Evolutionary conservation across 2,888 invertebrate genomes (phyloP).

Genomic region (Pammene aurita): DNA sequence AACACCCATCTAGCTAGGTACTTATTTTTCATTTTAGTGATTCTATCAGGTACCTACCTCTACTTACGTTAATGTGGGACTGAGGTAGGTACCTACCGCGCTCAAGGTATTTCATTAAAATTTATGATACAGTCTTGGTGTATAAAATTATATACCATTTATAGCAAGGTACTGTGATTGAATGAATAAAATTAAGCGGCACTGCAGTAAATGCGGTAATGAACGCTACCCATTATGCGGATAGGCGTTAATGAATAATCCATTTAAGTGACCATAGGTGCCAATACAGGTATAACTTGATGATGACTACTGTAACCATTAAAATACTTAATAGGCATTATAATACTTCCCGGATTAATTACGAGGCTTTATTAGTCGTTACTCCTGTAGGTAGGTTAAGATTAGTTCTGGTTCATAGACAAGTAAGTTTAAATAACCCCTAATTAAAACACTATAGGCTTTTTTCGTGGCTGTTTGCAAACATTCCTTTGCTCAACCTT

Average conservation of each 20-base stretch:
- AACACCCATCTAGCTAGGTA: too few relatives aligned
- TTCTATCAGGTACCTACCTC: too few relatives aligned
- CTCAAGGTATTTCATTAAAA: too few relatives aligned
- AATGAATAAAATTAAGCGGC: slow-evolving; percentile 13
- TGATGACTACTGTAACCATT: slow-evolving; percentile 23
- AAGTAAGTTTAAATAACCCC: not conserved
- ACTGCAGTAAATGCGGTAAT: slow-evolving; percentile 3
- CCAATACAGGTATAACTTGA: not conserved
- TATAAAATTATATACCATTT: not conserved
- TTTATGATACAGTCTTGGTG: too few relatives aligned
- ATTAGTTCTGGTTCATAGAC: not conserved
- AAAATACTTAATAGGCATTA: slow-evolving; percentile 30
- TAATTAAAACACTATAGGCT: not conserved
- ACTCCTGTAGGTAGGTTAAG: not conserved
- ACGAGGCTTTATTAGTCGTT: slow-evolving; percentile 16
- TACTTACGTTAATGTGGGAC: too few relatives aligned
- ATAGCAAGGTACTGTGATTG: not conserved
- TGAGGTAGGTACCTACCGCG: too few relatives aligned
- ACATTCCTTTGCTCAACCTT: slow-evolving; percentile 41
- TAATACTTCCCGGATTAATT: slow-evolving; percentile 11
- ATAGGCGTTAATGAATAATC: slow-evolving; percentile 22
- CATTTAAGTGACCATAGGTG: not conserved
- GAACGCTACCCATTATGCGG: not conserved
- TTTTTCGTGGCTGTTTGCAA: slow-evolving; percentile 27
- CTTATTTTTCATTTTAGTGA: too few relatives aligned